phyloP scores from a whole-genome alignment of 2,113 vertebrate genomes.

The Misgurnus mizolepis region DNA sequence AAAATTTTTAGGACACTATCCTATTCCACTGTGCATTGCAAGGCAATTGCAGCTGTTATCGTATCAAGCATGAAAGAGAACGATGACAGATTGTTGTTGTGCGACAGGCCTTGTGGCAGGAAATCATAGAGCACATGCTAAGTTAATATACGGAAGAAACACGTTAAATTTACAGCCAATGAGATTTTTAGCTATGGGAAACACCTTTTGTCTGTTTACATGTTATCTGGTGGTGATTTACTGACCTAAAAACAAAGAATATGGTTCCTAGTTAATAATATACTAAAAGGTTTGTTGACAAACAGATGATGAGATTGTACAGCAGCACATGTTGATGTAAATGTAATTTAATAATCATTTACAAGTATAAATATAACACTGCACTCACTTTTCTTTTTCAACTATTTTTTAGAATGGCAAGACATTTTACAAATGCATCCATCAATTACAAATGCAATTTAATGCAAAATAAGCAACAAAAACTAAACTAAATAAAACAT shows the following conservation, averaged over 20 bases:
- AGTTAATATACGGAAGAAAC: background rate
- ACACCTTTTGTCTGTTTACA: constrained; percentile 33
- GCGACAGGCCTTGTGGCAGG: background rate
- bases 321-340: background rate
- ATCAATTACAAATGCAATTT: background rate
- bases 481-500: background rate
- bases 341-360: too few species aligned
- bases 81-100: background rate
- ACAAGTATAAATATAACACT: too few species aligned
- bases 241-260: background rate
- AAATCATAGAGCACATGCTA: background rate
- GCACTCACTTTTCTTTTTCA: too few species aligned
- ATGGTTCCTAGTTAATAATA: background rate
- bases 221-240: background rate
- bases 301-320: background rate
- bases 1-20: constrained; percentile 5
- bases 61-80: background rate
- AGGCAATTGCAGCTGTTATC: background rate
- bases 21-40: background rate
- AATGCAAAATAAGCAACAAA: constrained; percentile 5
- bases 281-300: background rate
- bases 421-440: too few species aligned
- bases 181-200: background rate
- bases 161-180: constrained; percentile 33
- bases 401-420: too few species aligned